Conservation (phyloP, 1,140 invertebrate genomes). For the Nasonia vitripennis region DNA sequence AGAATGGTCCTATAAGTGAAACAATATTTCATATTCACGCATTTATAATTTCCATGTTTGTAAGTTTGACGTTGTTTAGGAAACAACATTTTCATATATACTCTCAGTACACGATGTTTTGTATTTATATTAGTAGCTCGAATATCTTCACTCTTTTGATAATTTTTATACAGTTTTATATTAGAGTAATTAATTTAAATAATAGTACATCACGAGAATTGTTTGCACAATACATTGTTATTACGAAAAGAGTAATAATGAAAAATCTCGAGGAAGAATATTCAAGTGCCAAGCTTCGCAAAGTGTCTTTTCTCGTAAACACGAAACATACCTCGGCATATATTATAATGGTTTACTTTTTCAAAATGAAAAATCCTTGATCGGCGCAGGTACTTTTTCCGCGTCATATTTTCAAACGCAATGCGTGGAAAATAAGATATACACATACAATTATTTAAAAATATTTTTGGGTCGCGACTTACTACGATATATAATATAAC, state of each 20-base stretch:
- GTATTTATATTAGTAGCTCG: not conserved
- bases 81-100: not conserved
- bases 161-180: constrained; percentile 29
- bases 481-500: not conserved
- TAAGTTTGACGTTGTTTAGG: not conserved
- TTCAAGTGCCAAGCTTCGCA: constrained; percentile 60
- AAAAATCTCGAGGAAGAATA: constrained; percentile 4
- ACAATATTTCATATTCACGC: not conserved
- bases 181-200: constrained; percentile 12
- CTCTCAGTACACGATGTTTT: too few species aligned
- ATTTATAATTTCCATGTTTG: not conserved
- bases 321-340: constrained; percentile 45
- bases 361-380: constrained; percentile 30
- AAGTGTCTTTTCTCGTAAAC: constrained; percentile 54
- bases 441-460: not conserved
- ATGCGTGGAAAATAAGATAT: not conserved
- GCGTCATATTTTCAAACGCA: not conserved
- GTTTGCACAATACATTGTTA: constrained; percentile 14
- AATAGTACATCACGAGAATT: constrained; percentile 10
- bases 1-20: not conserved
- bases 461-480: not conserved
- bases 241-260: constrained; percentile 46
- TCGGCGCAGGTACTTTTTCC: constrained; percentile 11
- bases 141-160: not conserved
- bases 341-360: constrained; percentile 38